Evolutionary conservation across 2,888 invertebrate species (phyloP), one percentile per base, ranked within the genome.

Genomic region (Julus scandinavius): DNA sequence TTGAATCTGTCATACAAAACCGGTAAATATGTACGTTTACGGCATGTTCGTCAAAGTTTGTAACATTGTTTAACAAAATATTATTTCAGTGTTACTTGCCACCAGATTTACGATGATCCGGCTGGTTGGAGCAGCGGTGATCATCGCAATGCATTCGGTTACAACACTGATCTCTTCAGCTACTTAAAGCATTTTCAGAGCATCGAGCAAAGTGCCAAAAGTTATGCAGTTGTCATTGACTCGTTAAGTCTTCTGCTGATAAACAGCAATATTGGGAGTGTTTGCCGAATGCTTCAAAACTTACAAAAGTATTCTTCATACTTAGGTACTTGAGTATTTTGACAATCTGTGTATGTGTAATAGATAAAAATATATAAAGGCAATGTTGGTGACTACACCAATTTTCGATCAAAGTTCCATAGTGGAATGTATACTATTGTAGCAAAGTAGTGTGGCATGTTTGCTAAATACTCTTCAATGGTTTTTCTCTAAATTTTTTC

Each of bases 71-170:
- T 29, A 29, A 72, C 72, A 20, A 72, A 72, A 72, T 83, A 83
- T 38, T n/a, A n/a, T 58, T 38, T 54, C 40, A 87, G 87, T 17
- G 38, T 72, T 20, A 87, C 58, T 3, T 87, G 87, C 72, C 87
- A 87, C 58, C 29, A 20, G 13, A 87, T 87, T 40, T 87, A 72
- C 17, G 87, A 58, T 38, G 87, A 87, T 87, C 87, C 87, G 13
- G 58, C 41, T 9, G 40, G 72, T 15, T 87, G 87, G 87, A 72
- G 29, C 45, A 41, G 41, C n/a, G 86, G 49, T 29, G 58, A 58
- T 38, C 40, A 29, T 63, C 72, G n/a, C 29, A 38, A 13, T 54
- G 45, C 50, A 29, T 72, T 72, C 4, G 45, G 87, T 5, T 87
- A 87, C 87, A 15, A 29, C 38, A 87, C 87, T 2, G 87, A 87